phyloP scores from a whole-genome alignment of 2,797 vertebrate species.

The Meda fulgida region DNA sequence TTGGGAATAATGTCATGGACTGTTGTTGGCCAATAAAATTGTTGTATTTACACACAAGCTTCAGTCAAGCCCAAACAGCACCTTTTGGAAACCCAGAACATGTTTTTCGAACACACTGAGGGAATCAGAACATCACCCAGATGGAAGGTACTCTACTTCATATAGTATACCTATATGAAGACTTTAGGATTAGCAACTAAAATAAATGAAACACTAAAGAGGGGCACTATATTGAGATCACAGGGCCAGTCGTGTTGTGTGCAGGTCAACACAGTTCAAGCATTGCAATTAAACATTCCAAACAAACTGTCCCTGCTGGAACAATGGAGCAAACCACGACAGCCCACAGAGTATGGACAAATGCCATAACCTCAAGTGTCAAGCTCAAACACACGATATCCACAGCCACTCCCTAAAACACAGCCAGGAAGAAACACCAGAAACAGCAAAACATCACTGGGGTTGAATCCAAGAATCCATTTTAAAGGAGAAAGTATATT shows the following conservation, averaged over 20 bases:
- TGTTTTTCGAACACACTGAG: neutral
- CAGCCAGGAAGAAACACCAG: neutral
- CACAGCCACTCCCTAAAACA: neutral
- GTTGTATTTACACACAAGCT: neutral
- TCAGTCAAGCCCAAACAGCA: neutral
- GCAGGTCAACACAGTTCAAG: neutral
- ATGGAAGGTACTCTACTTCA: no score
- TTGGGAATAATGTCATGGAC: neutral
- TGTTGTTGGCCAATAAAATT: neutral
- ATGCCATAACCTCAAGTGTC: neutral
- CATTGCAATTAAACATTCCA: neutral
- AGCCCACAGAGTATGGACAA: neutral
- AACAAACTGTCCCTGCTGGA: slow-evolving; percentile 3
- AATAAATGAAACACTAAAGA: neutral
- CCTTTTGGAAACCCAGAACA: neutral
- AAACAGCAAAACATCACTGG: neutral
- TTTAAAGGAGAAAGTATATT: neutral
- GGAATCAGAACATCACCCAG: neutral
- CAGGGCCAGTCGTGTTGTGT: neutral
- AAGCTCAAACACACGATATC: neutral
- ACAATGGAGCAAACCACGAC: neutral
- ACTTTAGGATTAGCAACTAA: neutral
- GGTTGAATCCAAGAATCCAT: neutral
- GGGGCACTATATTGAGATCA: neutral
- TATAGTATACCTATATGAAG: neutral